Evolutionary conservation across 2,888 invertebrate species (phyloP).

Genomic region (Eutolmus rufibarbis): DNA sequence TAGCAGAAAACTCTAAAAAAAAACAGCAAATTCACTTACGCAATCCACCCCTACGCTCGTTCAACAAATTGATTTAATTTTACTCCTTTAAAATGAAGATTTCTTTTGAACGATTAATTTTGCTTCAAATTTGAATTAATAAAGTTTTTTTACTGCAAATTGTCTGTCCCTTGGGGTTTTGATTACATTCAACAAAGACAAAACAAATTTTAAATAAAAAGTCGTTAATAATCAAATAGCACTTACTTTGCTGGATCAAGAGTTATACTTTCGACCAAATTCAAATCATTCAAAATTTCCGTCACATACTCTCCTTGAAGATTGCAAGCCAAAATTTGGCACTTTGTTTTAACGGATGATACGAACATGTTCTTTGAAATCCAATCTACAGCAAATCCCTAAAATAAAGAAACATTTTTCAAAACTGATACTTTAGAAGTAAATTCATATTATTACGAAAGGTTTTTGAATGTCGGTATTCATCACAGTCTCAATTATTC

Average conservation of each 20-base stretch:
- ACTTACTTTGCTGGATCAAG: slow-evolving; percentile 70
- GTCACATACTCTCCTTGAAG: slow-evolving; percentile 76
- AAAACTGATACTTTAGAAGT: neutral
- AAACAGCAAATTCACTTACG: too few species aligned
- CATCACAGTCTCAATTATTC: slow-evolving; percentile 74
- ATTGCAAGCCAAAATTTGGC: slow-evolving; percentile 73
- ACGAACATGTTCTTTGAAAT: slow-evolving; percentile 70
- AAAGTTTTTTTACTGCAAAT: too few species aligned
- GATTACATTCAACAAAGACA: too few species aligned
- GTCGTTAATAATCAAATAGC: neutral
- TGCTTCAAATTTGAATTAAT: too few species aligned
- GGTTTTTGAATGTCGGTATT: slow-evolving; percentile 70
- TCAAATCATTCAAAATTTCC: slow-evolving; percentile 58
- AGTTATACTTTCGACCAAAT: slow-evolving; percentile 71
- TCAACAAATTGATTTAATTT: too few species aligned
- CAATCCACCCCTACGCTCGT: too few species aligned
- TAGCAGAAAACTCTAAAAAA: too few species aligned
- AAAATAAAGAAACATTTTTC: neutral
- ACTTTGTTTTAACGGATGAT: slow-evolving; percentile 66
- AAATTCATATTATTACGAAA: slow-evolving; percentile 48
- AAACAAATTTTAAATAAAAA: neutral
- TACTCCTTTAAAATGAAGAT: too few species aligned
- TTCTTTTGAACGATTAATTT: too few species aligned
- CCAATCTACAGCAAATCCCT: slow-evolving; percentile 84
- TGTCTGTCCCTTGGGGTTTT: too few species aligned